A percentile compares a stretch with the other conserved stretches of the same genome.
These are phyloP conservation scores for Hirudo medicinalis DNA, from an alignment of 1,140 invertebrate genomes.

Conservation along the genomic window DNA sequence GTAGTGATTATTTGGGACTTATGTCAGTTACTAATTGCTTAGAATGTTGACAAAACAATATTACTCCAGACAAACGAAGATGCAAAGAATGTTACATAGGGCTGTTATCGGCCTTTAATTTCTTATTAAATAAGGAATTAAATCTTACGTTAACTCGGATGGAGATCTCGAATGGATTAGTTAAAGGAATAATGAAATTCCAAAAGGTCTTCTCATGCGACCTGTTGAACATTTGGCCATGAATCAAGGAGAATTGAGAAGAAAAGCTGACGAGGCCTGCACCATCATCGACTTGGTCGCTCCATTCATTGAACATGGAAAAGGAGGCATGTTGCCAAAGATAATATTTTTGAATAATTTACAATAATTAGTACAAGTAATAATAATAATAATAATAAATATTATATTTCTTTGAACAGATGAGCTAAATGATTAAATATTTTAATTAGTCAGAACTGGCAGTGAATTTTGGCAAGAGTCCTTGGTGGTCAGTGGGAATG, in stretches of 20 bases:
- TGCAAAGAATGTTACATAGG: too few relatives aligned
- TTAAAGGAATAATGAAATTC: conserved; percentile 10
- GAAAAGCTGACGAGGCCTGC: conserved; percentile 33
- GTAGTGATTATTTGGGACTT: background rate
- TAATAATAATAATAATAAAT: background rate
- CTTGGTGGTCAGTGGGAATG: background rate
- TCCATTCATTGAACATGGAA: conserved; percentile 37
- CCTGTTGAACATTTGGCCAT: conserved; percentile 35
- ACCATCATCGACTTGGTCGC: conserved; percentile 38
- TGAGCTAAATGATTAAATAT: background rate
- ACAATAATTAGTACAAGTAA: background rate
- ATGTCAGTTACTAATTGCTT: too few relatives aligned
- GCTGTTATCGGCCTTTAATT: too few relatives aligned
- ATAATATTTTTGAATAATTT: background rate
- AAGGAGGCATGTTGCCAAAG: conserved; percentile 36
- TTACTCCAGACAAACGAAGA: too few relatives aligned
- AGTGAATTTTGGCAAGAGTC: conserved; percentile 8
- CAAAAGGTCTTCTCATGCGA: conserved; percentile 37
- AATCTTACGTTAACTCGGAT: too few relatives aligned
- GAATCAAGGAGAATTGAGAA: conserved; percentile 37
- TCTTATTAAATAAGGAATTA: too few relatives aligned
- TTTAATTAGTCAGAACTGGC: background rate
- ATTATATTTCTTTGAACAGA: too few relatives aligned
- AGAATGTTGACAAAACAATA: too few relatives aligned
- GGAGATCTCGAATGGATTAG: background rate